These are phyloP conservation scores for Torymus tubicola DNA, from an alignment of 2,888 invertebrate genomes.

Conservation along the genomic window DNA sequence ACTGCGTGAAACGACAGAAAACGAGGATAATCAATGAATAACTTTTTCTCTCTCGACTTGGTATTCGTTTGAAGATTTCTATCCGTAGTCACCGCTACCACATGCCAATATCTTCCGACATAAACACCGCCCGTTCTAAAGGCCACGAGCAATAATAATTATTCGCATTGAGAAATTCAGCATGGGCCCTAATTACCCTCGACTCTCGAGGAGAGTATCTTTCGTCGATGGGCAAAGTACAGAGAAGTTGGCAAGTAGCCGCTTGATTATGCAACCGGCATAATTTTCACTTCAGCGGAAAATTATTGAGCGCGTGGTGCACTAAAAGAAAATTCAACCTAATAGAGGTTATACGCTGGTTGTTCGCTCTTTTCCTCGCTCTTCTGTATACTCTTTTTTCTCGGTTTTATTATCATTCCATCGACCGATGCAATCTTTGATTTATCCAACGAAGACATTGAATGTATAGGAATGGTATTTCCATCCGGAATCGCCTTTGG, in stretches of 20 bases:
- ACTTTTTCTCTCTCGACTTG: neutral
- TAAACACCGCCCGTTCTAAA: neutral
- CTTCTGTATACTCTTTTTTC: neutral
- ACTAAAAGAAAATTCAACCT: constrained; percentile 2
- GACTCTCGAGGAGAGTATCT: too few relatives aligned
- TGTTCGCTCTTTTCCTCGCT: neutral
- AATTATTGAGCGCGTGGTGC: constrained; percentile 37
- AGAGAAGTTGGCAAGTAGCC: constrained; percentile 31
- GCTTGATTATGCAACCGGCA: constrained; percentile 60
- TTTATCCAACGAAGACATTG: constrained; percentile 61
- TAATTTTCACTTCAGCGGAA: constrained; percentile 61
- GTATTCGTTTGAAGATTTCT: constrained; percentile 11
- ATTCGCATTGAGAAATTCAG: constrained; percentile 44
- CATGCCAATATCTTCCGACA: neutral
- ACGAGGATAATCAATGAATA: constrained; percentile 23
- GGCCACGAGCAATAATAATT: constrained; percentile 23
- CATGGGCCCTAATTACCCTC: constrained; percentile 34
- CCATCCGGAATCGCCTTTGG: constrained; percentile 71
- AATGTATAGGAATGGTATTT: constrained; percentile 67
- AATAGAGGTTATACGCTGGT: neutral
- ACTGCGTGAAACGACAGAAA: neutral
- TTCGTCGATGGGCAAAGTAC: neutral
- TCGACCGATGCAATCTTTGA: neutral
- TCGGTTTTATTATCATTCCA: neutral
- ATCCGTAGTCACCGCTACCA: neutral